phyloP scores from a whole-genome alignment of 2,888 invertebrate genomes.

The Polylopha cassiicola region DNA sequence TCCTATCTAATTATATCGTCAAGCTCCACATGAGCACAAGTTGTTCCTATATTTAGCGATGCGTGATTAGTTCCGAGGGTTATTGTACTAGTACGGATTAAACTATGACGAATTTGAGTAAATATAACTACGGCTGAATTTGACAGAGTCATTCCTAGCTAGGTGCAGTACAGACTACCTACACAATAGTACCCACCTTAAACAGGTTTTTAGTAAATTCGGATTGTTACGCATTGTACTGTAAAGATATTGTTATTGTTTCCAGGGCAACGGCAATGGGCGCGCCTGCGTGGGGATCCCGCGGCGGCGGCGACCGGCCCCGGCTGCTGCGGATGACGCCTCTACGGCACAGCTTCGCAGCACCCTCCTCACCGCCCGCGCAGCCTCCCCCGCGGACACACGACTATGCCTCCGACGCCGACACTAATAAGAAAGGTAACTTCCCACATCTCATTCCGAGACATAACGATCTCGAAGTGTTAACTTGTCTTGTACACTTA shows the following conservation, averaged over 20 bases:
- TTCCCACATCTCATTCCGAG: constrained; percentile 12
- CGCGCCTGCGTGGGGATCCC: constrained; percentile 70
- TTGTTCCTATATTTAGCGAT: constrained; percentile 54
- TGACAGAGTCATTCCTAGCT: too few relatives aligned
- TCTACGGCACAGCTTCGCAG: constrained; percentile 76
- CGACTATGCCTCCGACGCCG: constrained; percentile 78
- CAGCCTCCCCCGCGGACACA: constrained; percentile 57
- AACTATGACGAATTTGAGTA: constrained; percentile 11
- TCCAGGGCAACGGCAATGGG: constrained; percentile 48
- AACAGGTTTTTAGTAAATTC: too few relatives aligned
- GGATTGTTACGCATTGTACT: too few relatives aligned
- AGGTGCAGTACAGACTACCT: too few relatives aligned
- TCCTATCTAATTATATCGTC: constrained; percentile 24
- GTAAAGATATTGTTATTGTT: too few relatives aligned
- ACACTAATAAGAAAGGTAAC: constrained; percentile 78
- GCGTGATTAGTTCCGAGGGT: constrained; percentile 40
- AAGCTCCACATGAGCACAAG: constrained; percentile 43
- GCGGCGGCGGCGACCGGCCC: constrained; percentile 71
- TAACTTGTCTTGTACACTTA: constrained; percentile 3
- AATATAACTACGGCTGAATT: background rate
- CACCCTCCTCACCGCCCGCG: constrained; percentile 66
- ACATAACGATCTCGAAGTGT: background rate
- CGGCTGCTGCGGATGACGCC: constrained; percentile 78
- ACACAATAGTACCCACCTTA: too few relatives aligned
- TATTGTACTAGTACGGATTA: constrained; percentile 35